These are phyloP conservation scores for Tamandua tetradactyla DNA, from an alignment of 2,797 vertebrate genomes.

Conservation along the genomic window DNA sequence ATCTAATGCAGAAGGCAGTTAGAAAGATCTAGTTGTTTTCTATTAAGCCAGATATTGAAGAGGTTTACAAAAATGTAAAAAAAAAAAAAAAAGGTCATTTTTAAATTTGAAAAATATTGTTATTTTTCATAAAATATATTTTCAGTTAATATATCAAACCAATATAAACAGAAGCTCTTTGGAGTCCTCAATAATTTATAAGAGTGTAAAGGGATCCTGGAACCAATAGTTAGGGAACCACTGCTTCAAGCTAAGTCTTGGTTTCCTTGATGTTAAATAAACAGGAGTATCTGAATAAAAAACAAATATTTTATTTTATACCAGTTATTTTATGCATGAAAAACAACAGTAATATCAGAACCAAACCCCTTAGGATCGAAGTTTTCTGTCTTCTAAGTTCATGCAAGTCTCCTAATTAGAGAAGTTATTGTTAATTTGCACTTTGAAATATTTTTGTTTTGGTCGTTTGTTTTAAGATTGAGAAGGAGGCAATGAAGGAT, in stretches of 20 bases:
- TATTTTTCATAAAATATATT: conserved; percentile 19
- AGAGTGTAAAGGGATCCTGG: background rate
- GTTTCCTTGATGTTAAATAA: conserved; percentile 24
- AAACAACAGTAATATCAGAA: background rate
- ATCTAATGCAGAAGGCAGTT: background rate
- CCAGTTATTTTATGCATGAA: background rate
- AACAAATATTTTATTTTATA: background rate
- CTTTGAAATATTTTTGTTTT: background rate
- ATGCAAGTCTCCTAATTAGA: background rate
- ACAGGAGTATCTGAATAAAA: background rate
- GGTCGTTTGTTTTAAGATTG: conserved; percentile 81
- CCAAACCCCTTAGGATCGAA: background rate
- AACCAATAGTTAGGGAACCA: background rate
- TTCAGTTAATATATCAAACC: background rate
- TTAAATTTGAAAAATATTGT: background rate
- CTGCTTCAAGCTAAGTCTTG: background rate
- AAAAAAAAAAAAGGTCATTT: too few species aligned
- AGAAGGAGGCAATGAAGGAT: conserved; percentile 82
- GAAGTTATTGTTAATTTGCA: background rate
- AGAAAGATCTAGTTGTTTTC: background rate
- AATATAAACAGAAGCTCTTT: conserved; percentile 9
- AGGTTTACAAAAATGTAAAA: background rate
- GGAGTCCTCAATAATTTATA: background rate
- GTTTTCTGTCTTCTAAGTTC: background rate
- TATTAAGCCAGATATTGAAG: background rate